These are phyloP conservation scores for Xerus inauris DNA, from an alignment of 2,113 vertebrate genomes.

Conservation along the genomic window DNA sequence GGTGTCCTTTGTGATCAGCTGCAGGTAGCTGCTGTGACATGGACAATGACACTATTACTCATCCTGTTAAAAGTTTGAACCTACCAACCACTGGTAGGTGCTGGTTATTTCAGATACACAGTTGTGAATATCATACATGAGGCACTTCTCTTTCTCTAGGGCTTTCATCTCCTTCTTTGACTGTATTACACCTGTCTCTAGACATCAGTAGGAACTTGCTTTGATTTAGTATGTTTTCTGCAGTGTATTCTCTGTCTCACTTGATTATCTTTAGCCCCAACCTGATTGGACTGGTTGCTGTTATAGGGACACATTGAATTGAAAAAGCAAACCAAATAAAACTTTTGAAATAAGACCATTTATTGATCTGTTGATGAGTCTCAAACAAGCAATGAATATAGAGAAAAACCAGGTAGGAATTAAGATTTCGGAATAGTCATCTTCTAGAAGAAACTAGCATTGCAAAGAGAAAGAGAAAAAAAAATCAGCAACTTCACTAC, in stretches of 20 bases:
- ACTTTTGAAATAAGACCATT: background rate
- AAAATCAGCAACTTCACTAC: background rate
- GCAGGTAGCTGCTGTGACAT: background rate
- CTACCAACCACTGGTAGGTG: accelerated
- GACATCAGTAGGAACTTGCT: background rate
- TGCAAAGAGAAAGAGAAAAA: background rate
- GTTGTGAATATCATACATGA: background rate
- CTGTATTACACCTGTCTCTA: background rate
- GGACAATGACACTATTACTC: background rate
- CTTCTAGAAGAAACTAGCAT: background rate
- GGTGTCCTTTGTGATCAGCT: background rate
- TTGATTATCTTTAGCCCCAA: background rate
- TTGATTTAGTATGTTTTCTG: background rate
- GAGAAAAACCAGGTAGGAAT: background rate
- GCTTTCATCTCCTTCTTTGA: background rate
- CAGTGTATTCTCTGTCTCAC: background rate
- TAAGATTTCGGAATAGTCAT: background rate
- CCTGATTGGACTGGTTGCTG: background rate
- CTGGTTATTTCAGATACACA: background rate
- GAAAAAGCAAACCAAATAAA: constrained; percentile 34
- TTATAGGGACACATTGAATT: background rate
- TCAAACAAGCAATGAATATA: background rate
- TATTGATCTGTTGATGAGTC: background rate
- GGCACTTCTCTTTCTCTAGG: background rate
- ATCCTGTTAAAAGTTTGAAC: background rate